Base-by-base conservation (phyloP, 1,140 invertebrate species). In the Musca domestica region DNA sequence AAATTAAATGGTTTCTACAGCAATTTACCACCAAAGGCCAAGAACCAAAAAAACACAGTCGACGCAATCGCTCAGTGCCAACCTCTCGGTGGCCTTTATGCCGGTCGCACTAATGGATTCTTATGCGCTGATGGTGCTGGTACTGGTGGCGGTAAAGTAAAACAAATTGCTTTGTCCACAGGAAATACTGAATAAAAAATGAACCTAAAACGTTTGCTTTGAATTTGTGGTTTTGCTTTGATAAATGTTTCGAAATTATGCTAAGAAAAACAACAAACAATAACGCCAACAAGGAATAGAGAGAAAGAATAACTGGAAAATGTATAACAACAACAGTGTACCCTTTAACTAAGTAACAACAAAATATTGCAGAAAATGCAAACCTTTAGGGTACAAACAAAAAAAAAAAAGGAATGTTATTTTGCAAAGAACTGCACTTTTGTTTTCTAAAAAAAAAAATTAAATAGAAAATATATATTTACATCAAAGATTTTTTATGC, bases 81-180 rank as follows among this genome's bases (percentile, higher is more conserved):
- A 41, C 4, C 34, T 41, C 34, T 41, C 10, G 12, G 34, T 41
- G 34, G 4, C 34, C 34, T 41, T 41, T 41, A 7, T 41, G 34
- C 10, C 10, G 10, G 34, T 12, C 10, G 10, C 5, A 41, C 34
- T 41, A 41, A 41, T 41, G 34, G 34, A 41, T 41, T 12, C 34
- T 41, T 41, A 41, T 41, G 48, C n/a, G 12, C 6, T 46, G 7
- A 9, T 22, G 20, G 48, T 51, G n/a, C 1, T 19, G 7, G 48
- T 46, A 2, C 6, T 20, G 20, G 17, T 51, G 17, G 10, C 52
- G 27, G 27, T 61, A 61, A 61, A 61, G 30, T 61, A 61, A 61
- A 61, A 41, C 56, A 61, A 61, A 61, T 61, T 61, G 56, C 27
- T 61, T 61, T 61, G 56, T 61, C 56, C 56, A 61, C 56, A 61